Conservation (phyloP, 2,113 vertebrate genomes). For the Pavo muticus region DNA sequence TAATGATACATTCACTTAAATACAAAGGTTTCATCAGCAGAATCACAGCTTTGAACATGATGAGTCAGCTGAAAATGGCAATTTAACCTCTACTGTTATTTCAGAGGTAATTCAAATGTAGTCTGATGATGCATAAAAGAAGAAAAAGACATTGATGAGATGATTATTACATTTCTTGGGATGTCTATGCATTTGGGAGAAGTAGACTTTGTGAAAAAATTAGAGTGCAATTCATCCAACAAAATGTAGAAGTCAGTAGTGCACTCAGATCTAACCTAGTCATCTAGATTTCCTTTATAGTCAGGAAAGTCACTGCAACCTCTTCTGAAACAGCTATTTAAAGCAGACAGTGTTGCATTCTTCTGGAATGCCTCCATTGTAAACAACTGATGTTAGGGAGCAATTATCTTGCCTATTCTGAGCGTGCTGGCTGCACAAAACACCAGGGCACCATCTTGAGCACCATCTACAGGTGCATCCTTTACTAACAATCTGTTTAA, state of each 20-base stretch:
- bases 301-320: background rate
- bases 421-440: background rate
- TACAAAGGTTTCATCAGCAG: constrained; percentile 68
- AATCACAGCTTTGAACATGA: constrained; percentile 2
- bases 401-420: background rate
- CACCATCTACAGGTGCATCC: rapidly evolving
- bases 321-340: background rate
- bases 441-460: background rate
- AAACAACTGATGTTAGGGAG: background rate
- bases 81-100: constrained; percentile 26
- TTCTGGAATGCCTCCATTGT: background rate
- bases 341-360: background rate
- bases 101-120: constrained; percentile 40
- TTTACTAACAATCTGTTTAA: background rate
- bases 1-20: constrained; percentile 62
- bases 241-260: background rate
- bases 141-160: constrained; percentile 57
- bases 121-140: constrained; percentile 31
- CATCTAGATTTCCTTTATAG: background rate
- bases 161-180: constrained; percentile 48
- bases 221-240: background rate
- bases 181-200: background rate
- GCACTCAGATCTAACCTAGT: background rate
- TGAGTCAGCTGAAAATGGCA: constrained; percentile 64
- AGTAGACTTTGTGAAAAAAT: constrained; percentile 15